Base-by-base conservation (phyloP, 2,888 invertebrate genomes). In the Dolichopus griseipennis region DNA sequence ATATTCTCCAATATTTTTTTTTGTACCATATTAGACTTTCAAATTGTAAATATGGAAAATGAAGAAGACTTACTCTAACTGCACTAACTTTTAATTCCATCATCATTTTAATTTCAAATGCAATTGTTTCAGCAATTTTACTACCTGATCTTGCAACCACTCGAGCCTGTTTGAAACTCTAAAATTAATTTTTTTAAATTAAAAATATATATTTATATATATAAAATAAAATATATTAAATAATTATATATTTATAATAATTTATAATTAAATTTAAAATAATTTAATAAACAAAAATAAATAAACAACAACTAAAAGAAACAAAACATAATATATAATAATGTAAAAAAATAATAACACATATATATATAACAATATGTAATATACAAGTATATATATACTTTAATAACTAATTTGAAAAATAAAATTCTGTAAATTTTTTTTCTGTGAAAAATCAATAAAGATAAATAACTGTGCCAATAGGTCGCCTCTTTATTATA, bases 21-120 rank as follows among this genome's bases (percentile, higher is more conserved):
- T 27, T 27, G 5, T 5, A 27, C 2, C 27, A 27, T n/a, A 27
- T 27, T 27, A 27, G 5, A 27, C 27, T n/a, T n/a, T n/a, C 27
- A 5, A 4, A 27, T 27, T 27, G 5, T 27, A 27, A 27, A 27
- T n/a, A n/a, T 5, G 27, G 27, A 27, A n/a, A n/a, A 27, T 27
- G 27, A 27, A 4, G 27, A 6, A 68, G n/a, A 78, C 78, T 80
- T 82, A 90, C 90, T 83, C 88, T 87, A 41, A 95, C 92, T 12
- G 95, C 93, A 73, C 91, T 90, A 71, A 93, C 90, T 84, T 94
- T 94, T 63, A 90, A 86, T 72, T 91, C 90, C 89, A 94, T 91
- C 91, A 95, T 93, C 67, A 87, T 88, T 76, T 90, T 89, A 69
- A 96, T 90, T 75, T 93, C 91, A 72, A 89, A 88, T 12, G 91